phyloP scores from a whole-genome alignment of 2,888 invertebrate genomes.

The Diabrotica balteata region DNA sequence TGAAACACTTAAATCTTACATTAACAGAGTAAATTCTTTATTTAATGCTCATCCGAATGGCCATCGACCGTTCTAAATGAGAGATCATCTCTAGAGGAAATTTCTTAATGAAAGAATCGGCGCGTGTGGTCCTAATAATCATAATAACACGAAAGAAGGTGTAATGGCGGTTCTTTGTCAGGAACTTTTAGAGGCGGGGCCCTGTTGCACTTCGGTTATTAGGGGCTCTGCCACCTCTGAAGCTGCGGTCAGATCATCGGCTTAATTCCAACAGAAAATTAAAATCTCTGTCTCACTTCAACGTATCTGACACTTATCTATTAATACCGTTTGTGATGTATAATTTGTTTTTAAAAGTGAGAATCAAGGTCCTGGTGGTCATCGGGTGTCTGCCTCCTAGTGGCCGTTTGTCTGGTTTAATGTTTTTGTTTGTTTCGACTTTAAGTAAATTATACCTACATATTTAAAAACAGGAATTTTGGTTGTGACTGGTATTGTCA shows the following conservation, averaged over 20 bases:
- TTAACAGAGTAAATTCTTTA: too few relatives aligned
- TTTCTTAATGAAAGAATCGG: slow-evolving; percentile 50
- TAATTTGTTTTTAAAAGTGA: too few relatives aligned
- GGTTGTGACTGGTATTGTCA: background rate
- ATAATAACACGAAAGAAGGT: slow-evolving; percentile 53
- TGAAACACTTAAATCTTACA: too few relatives aligned
- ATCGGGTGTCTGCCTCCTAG: slow-evolving; percentile 5
- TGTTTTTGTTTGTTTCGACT: slow-evolving; percentile 5
- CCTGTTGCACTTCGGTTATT: slow-evolving; percentile 42
- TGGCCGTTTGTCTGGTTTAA: slow-evolving; percentile 1
- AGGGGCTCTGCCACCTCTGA: slow-evolving; percentile 40
- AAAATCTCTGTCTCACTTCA: slow-evolving; percentile 8
- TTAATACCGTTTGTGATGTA: too few relatives aligned
- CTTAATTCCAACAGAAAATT: slow-evolving; percentile 13
- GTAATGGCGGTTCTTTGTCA: slow-evolving; percentile 54
- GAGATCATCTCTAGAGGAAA: slow-evolving; percentile 44
- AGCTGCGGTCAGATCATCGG: slow-evolving; percentile 20
- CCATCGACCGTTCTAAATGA: slow-evolving; percentile 11
- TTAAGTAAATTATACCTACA: background rate
- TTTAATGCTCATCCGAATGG: too few relatives aligned
- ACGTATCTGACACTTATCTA: slow-evolving; percentile 4
- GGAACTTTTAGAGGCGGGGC: slow-evolving; percentile 46
- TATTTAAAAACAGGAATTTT: background rate
- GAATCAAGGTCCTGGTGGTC: background rate
- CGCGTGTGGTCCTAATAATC: slow-evolving; percentile 53